phyloP scores from a whole-genome alignment of 1,140 invertebrate genomes.

The Tribolium madens region DNA sequence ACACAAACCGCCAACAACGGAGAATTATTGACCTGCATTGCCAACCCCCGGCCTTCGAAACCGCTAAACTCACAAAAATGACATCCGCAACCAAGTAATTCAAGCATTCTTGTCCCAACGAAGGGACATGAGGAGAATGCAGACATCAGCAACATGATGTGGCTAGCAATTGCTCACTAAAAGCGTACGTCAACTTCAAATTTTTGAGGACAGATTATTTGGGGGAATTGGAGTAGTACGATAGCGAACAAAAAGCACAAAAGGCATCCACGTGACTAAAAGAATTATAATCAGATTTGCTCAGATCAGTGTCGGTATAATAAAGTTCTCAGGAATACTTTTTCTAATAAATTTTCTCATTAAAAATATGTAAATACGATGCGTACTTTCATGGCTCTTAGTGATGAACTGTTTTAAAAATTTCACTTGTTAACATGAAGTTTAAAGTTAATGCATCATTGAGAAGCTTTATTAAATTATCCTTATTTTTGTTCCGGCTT shows the following conservation, averaged over 20 bases:
- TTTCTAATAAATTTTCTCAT: no score
- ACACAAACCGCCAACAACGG: slow-evolving; percentile 9
- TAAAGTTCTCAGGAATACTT: neutral
- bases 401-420: no score
- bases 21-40: slow-evolving; percentile 25
- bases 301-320: neutral
- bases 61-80: slow-evolving; percentile 24
- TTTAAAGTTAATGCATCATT: neutral
- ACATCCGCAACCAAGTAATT: slow-evolving; percentile 19
- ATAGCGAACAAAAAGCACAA: neutral
- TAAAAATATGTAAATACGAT: no score
- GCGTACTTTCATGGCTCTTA: no score
- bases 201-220: neutral
- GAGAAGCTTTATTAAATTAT: neutral
- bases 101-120: slow-evolving; percentile 17
- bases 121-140: slow-evolving; percentile 5
- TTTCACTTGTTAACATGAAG: neutral
- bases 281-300: neutral
- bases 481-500: neutral
- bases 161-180: slow-evolving; percentile 4
- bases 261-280: neutral
- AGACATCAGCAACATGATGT: neutral
- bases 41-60: slow-evolving; percentile 14
- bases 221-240: neutral
- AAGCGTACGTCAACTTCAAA: slow-evolving; percentile 1